Evolutionary conservation across 2,797 vertebrate species (phyloP), one percentile per base, ranked within the genome.

Genomic region (Takifugu rubripes): DNA sequence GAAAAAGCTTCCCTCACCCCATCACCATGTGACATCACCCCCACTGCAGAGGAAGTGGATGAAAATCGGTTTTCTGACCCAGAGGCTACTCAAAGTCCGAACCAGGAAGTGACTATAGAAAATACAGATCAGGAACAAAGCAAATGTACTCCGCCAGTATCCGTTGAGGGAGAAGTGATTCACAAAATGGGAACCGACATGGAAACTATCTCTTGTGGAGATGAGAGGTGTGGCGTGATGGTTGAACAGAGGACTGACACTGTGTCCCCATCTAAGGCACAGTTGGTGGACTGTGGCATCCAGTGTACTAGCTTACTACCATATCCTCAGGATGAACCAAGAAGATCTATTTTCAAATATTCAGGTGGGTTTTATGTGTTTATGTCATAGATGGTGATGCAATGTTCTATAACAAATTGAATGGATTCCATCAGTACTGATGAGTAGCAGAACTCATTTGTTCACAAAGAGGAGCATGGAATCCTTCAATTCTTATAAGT

Each of bases 11-110:
- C 5, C 42, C 12, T 43, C 68, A 5, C 29, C 27, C 2, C 3
- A 16, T 31, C 12, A 25, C 52, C 25, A 3, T 15, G 36, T 17
- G 25, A 46, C n/a, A 6, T 8, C 8, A 9, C 43, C 6, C 11
- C 46, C 5, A 11, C 16, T 44, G 49, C 51, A 15, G 47, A 68
- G 26, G 48, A 66, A 0, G 4, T 36, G 3, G 52, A 62, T 5
- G 44, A 40, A 56, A 54, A 59, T 25, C 4, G 65, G 67, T 81
- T 77, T 81, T 72, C 84, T 64, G 78, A 86, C 71, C 75, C 72
- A 0, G 77, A 66, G 74, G 69, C 69, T 63, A 15, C 31, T 61
- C 56, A 14, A 59, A 75, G 70, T 71, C 78, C 59, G 45, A 79
- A 82, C 62, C 80, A 71, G 72, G 60, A 68, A 29, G 26, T 3